Evolutionary conservation across 2,888 invertebrate species (phyloP).

Genomic region (Scaptomyza reducta): DNA sequence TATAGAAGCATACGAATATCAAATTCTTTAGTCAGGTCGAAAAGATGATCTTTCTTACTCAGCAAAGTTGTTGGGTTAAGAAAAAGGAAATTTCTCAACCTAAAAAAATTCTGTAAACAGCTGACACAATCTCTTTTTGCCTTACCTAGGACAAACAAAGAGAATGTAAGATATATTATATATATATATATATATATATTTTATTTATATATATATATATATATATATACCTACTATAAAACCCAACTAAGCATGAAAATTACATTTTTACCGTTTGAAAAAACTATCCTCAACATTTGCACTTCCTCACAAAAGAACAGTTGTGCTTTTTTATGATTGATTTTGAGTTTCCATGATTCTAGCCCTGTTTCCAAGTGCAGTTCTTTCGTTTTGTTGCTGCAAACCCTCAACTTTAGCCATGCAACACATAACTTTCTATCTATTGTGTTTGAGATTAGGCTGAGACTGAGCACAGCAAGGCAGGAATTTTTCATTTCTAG

Average conservation of each 20-base stretch:
- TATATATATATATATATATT: too few species aligned
- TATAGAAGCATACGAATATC: too few species aligned
- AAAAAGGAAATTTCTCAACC: too few species aligned
- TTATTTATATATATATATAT: too few species aligned
- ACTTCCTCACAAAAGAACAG: constrained; percentile 32
- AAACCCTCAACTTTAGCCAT: constrained; percentile 40
- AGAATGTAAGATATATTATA: too few species aligned
- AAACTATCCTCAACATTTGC: constrained; percentile 49
- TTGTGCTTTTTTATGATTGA: constrained; percentile 16
- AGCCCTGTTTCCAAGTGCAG: constrained; percentile 32
- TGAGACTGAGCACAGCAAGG: constrained; percentile 12
- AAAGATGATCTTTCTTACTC: too few species aligned
- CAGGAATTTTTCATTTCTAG: constrained; percentile 31
- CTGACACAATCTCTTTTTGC: too few species aligned
- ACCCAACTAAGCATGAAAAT: constrained; percentile 57
- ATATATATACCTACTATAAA: too few species aligned
- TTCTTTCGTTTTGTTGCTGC: constrained; percentile 30
- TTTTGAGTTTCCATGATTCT: constrained; percentile 10
- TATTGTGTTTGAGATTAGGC: constrained; percentile 53
- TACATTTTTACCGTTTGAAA: constrained; percentile 50
- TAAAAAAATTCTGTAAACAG: too few species aligned
- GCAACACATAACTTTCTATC: constrained; percentile 72
- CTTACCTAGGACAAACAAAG: too few species aligned
- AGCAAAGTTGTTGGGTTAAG: too few species aligned
- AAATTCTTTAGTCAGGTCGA: too few species aligned